A percentile compares a stretch with the other conserved stretches of the same genome.
phyloP scores from a whole-genome alignment of 2,797 vertebrate species.

The Clarias platycephalus region DNA sequence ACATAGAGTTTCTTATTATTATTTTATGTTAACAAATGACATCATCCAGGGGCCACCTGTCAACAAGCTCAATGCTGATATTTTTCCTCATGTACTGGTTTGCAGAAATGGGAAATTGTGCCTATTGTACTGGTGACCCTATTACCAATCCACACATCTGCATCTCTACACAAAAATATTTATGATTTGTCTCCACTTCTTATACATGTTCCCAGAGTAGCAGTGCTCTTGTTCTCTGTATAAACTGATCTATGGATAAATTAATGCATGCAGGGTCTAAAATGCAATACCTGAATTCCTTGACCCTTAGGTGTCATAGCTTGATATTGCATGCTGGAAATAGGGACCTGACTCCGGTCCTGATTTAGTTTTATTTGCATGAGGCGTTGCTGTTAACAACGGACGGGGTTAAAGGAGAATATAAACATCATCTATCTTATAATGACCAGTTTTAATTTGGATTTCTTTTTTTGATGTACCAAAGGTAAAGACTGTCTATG shows the following conservation, averaged over 20 bases:
- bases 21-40: neutral
- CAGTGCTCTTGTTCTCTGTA: slow-evolving; percentile 54
- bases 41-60: neutral
- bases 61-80: neutral
- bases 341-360: slow-evolving; percentile 73
- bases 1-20: neutral
- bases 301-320: slow-evolving; percentile 74
- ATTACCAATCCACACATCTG: slow-evolving; percentile 13
- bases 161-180: slow-evolving; percentile 41
- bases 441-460: slow-evolving; percentile 36
- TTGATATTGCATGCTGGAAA: slow-evolving; percentile 81
- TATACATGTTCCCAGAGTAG: slow-evolving; percentile 48
- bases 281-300: slow-evolving; percentile 56
- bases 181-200: slow-evolving; percentile 29
- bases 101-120: neutral
- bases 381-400: slow-evolving; percentile 70
- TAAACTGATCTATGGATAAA: slow-evolving; percentile 62
- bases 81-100: neutral
- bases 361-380: slow-evolving; percentile 77
- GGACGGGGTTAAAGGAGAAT: slow-evolving; percentile 61
- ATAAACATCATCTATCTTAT: slow-evolving; percentile 32
- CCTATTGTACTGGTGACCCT: neutral
- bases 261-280: slow-evolving; percentile 75
- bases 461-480: slow-evolving; percentile 58
- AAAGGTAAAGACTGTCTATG: slow-evolving; percentile 55